Percentiles rank a stretch among this genome's conserved stretches.
phyloP scores from a whole-genome alignment of 1,140 invertebrate genomes.

The Bombus huntii region DNA sequence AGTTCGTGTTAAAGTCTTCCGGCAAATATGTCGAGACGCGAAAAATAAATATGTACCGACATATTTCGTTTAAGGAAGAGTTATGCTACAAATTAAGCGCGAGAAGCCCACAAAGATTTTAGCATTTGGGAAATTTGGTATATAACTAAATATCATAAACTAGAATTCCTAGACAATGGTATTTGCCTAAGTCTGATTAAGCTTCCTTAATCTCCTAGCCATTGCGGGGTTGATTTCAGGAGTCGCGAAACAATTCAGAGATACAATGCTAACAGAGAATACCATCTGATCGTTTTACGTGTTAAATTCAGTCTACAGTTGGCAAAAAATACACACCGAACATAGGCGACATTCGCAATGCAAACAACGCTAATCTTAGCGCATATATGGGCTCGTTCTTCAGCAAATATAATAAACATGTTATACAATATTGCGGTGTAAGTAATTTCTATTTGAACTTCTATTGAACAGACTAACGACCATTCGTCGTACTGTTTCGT shows the following conservation, averaged over 20 bases:
- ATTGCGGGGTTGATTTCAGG: background rate
- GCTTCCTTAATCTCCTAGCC: constrained; percentile 6
- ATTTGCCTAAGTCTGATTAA: background rate
- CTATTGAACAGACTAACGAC: background rate
- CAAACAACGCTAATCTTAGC: background rate
- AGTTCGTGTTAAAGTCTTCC: too few relatives aligned
- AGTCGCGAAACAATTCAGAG: background rate
- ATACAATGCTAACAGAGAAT: background rate
- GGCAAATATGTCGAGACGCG: too few relatives aligned
- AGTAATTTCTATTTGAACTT: background rate
- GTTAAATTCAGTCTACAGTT: background rate
- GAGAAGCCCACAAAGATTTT: background rate
- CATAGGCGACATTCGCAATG: background rate
- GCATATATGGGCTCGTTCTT: background rate
- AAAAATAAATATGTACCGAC: too few relatives aligned
- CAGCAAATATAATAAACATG: background rate
- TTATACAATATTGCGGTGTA: background rate
- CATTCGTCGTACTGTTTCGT: too few relatives aligned
- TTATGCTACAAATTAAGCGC: background rate
- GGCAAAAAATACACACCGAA: background rate
- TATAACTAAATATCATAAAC: background rate
- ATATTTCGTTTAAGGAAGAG: background rate
- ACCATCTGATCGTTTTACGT: background rate
- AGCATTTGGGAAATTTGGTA: background rate
- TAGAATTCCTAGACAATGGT: background rate